Percentiles rank a stretch among this genome's conserved stretches.
Evolutionary conservation across 2,888 invertebrate genomes (phyloP).

Genomic region (Mesorhabditis spiculigera): DNA sequence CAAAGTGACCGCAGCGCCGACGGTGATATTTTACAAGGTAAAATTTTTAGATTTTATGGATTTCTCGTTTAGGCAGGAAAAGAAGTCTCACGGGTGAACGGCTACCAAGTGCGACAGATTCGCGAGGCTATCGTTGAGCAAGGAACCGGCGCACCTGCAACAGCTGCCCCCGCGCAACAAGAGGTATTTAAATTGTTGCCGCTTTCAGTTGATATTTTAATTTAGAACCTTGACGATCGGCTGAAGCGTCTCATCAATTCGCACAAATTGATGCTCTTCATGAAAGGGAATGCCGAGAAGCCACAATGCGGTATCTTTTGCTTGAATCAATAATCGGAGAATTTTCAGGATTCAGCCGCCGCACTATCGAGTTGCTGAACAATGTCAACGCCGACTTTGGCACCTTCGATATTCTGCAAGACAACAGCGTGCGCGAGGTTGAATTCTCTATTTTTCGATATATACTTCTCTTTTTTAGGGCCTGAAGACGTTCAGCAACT

Average conservation of each 20-base stretch:
- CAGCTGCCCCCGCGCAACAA: slow-evolving; percentile 13
- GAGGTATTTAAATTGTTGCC: slow-evolving; percentile 1
- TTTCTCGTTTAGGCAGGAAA: slow-evolving; percentile 30
- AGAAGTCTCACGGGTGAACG: slow-evolving; percentile 44
- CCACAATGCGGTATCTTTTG: slow-evolving; percentile 62
- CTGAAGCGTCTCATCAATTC: slow-evolving; percentile 62
- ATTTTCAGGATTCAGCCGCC: slow-evolving; percentile 65
- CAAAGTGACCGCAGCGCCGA: slow-evolving; percentile 81
- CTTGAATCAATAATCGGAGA: background rate
- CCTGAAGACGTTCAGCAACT: slow-evolving; percentile 63
- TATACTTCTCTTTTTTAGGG: slow-evolving; percentile 7
- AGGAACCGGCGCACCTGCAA: slow-evolving; percentile 7
- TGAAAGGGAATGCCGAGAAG: slow-evolving; percentile 63
- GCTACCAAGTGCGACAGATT: slow-evolving; percentile 50
- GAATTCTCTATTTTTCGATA: background rate
- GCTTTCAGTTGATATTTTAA: slow-evolving; percentile 14
- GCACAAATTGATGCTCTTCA: slow-evolving; percentile 64
- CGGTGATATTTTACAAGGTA: slow-evolving; percentile 70
- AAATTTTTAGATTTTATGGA: background rate
- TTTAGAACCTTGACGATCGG: slow-evolving; percentile 58
- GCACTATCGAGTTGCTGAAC: slow-evolving; percentile 77
- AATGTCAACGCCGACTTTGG: slow-evolving; percentile 64
- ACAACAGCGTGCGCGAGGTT: slow-evolving; percentile 60
- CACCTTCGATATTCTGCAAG: slow-evolving; percentile 64
- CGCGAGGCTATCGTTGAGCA: slow-evolving; percentile 27